Percentiles rank a stretch among this genome's conserved stretches.
Evolutionary conservation across 2,888 invertebrate genomes (phyloP).

Genomic region (Coremacera marginata): DNA sequence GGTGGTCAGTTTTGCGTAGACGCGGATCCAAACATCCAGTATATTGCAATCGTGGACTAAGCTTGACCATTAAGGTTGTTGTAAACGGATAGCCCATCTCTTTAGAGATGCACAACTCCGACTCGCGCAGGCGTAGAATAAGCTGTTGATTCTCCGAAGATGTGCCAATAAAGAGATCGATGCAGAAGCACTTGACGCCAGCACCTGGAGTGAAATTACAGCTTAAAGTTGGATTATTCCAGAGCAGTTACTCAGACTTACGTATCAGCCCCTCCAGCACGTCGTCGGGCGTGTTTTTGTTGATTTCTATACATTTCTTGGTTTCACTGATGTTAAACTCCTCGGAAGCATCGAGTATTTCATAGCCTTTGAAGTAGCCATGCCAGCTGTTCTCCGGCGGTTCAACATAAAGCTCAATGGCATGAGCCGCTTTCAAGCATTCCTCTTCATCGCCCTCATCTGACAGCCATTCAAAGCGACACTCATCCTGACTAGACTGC

Average conservation of each 20-base stretch:
- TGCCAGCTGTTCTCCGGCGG: slow-evolving; percentile 52
- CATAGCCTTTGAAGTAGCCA: slow-evolving; percentile 56
- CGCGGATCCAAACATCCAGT: slow-evolving; percentile 53
- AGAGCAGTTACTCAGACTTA: slow-evolving; percentile 45
- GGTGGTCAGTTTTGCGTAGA: neutral
- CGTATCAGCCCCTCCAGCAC: slow-evolving; percentile 50
- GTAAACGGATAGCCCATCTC: slow-evolving; percentile 57
- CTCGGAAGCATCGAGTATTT: slow-evolving; percentile 50
- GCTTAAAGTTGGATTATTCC: neutral
- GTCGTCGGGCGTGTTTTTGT: slow-evolving; percentile 34
- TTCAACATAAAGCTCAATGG: neutral
- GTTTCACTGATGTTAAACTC: slow-evolving; percentile 49
- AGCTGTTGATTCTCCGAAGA: slow-evolving; percentile 53
- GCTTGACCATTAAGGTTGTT: slow-evolving; percentile 56
- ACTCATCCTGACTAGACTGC: slow-evolving; percentile 9
- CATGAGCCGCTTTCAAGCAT: neutral
- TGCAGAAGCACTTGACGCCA: slow-evolving; percentile 58
- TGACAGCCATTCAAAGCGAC: neutral
- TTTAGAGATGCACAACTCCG: slow-evolving; percentile 55
- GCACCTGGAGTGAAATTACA: slow-evolving; percentile 41
- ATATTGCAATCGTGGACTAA: slow-evolving; percentile 61
- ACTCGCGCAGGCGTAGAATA: slow-evolving; percentile 57
- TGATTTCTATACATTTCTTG: slow-evolving; percentile 57
- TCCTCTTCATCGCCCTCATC: slow-evolving; percentile 2
- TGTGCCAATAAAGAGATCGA: slow-evolving; percentile 59